A percentile compares a stretch with the other conserved stretches of the same genome.
Evolutionary conservation across 2,113 vertebrate genomes (phyloP).

Genomic region (Thalassarche chlororhynchos): DNA sequence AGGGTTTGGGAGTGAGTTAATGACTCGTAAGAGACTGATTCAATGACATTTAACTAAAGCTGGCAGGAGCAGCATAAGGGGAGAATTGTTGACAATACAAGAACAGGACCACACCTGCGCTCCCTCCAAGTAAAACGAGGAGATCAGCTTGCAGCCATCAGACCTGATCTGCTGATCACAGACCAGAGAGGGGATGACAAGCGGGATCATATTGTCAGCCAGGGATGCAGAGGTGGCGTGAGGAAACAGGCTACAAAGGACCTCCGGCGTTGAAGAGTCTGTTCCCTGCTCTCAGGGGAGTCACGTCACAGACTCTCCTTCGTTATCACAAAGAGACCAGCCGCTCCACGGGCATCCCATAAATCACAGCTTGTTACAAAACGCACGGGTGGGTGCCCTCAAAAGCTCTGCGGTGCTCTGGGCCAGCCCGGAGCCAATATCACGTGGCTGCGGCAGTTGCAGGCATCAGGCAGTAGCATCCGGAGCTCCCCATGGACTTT

Average conservation of each 20-base stretch:
- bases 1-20: neutral
- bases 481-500: neutral
- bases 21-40: neutral
- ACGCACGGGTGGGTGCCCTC: neutral
- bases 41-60: neutral
- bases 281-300: neutral
- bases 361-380: neutral
- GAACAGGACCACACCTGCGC: neutral
- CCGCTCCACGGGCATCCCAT: neutral
- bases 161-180: neutral
- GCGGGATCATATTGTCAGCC: neutral
- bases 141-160: neutral
- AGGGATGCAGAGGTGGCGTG: neutral
- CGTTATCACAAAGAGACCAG: neutral
- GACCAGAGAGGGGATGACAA: neutral
- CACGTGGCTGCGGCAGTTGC: fast-evolving
- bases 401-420: neutral
- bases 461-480: neutral
- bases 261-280: neutral
- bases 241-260: neutral
- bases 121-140: neutral
- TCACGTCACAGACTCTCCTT: neutral
- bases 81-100: neutral
- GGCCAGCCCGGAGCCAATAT: fast-evolving
- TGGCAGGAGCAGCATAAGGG: neutral